Evolutionary conservation across 2,888 invertebrate species (phyloP).

Genomic region (Pyrrhia umbra): DNA sequence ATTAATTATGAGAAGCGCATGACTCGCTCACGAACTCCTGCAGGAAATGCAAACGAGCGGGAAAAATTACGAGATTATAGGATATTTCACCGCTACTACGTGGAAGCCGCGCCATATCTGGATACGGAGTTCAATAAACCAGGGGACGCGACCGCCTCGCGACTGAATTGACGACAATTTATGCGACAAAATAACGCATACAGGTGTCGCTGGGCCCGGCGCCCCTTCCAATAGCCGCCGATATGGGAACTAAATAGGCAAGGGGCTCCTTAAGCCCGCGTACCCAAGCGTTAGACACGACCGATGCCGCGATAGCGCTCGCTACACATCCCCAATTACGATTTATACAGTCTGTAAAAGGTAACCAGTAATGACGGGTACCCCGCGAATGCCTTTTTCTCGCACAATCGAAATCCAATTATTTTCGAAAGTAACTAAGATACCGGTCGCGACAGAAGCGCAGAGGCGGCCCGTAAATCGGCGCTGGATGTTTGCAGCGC

Average conservation of each 20-base stretch:
- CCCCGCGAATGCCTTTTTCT: slow-evolving; percentile 80
- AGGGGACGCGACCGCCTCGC: slow-evolving; percentile 75
- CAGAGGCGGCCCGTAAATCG: slow-evolving; percentile 84
- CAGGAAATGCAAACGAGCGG: slow-evolving; percentile 80
- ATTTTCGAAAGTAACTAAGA: slow-evolving; percentile 88
- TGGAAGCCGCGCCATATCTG: slow-evolving; percentile 80
- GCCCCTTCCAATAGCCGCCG: slow-evolving; percentile 84
- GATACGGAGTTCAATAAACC: slow-evolving; percentile 86
- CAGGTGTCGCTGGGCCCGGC: slow-evolving; percentile 85
- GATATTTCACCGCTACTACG: slow-evolving; percentile 75
- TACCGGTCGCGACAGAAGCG: slow-evolving; percentile 83
- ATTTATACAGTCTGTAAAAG: slow-evolving; percentile 86
- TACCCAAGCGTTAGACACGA: slow-evolving; percentile 83
- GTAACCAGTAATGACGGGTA: slow-evolving; percentile 86
- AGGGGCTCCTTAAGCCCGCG: slow-evolving; percentile 78
- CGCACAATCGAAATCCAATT: slow-evolving; percentile 89
- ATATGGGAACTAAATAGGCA: slow-evolving; percentile 83
- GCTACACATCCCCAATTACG: slow-evolving; percentile 85
- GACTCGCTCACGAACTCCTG: slow-evolving; percentile 79
- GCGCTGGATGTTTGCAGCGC: slow-evolving; percentile 87
- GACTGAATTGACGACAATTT: slow-evolving; percentile 85
- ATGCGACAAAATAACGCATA: slow-evolving; percentile 88
- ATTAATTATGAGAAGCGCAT: slow-evolving; percentile 84
- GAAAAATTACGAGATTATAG: slow-evolving; percentile 80
- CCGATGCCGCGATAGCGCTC: slow-evolving; percentile 80